Conservation (phyloP, 2,113 vertebrate genomes). For the Herpailurus yagouaroundi region DNA sequence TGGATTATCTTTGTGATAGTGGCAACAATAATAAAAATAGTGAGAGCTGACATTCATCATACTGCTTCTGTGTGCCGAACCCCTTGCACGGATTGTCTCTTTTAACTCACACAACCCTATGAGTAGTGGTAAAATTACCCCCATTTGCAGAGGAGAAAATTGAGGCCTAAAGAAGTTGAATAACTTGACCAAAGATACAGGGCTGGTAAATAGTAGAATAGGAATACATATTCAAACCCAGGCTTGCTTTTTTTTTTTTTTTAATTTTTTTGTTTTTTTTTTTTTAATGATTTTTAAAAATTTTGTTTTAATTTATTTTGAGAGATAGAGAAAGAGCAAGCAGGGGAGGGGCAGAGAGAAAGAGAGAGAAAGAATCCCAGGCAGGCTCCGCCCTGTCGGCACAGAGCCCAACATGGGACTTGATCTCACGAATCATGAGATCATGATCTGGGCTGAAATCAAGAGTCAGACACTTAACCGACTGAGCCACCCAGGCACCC, state of each 20-base stretch:
- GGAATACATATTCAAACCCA: background rate
- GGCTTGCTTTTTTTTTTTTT: background rate
- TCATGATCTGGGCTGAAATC: too few relatives aligned
- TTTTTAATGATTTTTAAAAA: too few relatives aligned
- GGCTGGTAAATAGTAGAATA: background rate
- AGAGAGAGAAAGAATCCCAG: too few relatives aligned
- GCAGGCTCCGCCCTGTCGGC: too few relatives aligned
- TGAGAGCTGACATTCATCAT: background rate
- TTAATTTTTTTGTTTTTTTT: too few relatives aligned
- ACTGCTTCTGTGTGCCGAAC: background rate
- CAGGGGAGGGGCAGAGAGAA: too few relatives aligned
- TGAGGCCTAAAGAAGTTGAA: background rate
- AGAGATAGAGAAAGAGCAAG: too few relatives aligned
- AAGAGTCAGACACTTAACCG: too few relatives aligned
- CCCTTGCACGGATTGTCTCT: background rate
- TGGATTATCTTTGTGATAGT: background rate
- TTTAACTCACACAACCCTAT: background rate
- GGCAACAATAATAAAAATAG: background rate
- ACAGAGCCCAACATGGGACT: too few relatives aligned
- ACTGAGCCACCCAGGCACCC: too few relatives aligned
- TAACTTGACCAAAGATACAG: background rate
- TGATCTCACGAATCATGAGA: too few relatives aligned
- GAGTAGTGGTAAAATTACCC: background rate
- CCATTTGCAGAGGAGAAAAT: background rate
- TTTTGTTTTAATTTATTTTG: too few relatives aligned